Evolutionary conservation across 2,888 invertebrate genomes (phyloP), one percentile per base, ranked within the genome.

Genomic region (Mythimna loreyi): DNA sequence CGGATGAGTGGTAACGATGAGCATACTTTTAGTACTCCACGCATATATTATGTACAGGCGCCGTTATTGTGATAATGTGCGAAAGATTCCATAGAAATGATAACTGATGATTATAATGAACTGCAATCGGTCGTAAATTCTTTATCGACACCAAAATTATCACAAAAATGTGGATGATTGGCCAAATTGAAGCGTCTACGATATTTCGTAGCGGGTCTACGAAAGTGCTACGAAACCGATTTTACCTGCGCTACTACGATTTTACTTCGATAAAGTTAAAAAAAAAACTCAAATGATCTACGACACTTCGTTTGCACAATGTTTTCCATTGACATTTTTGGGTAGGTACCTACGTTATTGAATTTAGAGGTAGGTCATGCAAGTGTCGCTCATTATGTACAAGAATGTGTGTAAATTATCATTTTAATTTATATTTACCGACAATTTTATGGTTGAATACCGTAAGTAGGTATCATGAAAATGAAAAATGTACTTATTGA

Each of bases 121-220:
- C 49, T 67, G 59, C 60, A 68, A 76, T 73, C 74, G 30, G 43
- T 69, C 55, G 55, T 71, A 60, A 40, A 74, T 77, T 67, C 67
- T 59, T 76, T 75, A 74, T 73, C 67, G 49, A 55, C 50, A 70
- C 52, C 40, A 66, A 68, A 60, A 77, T 57, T 68, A 66, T 61
- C 49, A 65, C 58, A 57, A 72, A 70, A 76, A 62, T 53, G 43
- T 58, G 47, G 56, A 53, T 47, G 52, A 73, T 49, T 61, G 56
- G 52, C 45, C 55, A 63, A 72, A 75, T 67, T 74, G 47, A 60
- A 67, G 47, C 63, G 72, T 81, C 94, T 93, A 94, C 94, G 91
- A 78, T 70, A 72, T 78, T 75, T 87, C 92, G 94, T 94, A 94
- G 94, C 87, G 68, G 81, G 78, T 89, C 94, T 94, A 94, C 94